phyloP scores from a whole-genome alignment of 2,113 vertebrate genomes.

The Tapirus terrestris region DNA sequence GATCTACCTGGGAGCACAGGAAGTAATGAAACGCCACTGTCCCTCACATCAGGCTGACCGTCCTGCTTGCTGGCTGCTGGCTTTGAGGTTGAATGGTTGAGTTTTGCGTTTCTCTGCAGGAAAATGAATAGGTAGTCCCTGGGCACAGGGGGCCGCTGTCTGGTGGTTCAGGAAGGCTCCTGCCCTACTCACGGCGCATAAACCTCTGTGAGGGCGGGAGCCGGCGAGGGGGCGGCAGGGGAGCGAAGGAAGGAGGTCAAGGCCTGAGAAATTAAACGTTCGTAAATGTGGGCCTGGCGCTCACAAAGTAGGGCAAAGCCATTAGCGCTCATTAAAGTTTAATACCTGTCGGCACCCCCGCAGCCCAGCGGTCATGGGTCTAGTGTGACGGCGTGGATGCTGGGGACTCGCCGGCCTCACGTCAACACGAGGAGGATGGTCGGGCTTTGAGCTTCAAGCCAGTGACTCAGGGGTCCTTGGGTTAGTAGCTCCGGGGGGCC shows the following conservation, averaged over 20 bases:
- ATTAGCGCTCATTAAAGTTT: slow-evolving; percentile 91
- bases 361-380: slow-evolving; percentile 84
- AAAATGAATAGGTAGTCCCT: slow-evolving; percentile 48
- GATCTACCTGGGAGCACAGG: not conserved
- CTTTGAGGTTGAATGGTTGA: not conserved
- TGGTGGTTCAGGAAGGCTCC: slow-evolving; percentile 17
- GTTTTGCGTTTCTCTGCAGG: slow-evolving; percentile 46
- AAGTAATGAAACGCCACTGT: slow-evolving; percentile 42
- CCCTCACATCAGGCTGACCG: not conserved
- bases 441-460: slow-evolving; percentile 76
- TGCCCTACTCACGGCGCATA: not conserved
- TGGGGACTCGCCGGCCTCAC: slow-evolving; percentile 83
- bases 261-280: slow-evolving; percentile 88
- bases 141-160: slow-evolving; percentile 63
- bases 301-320: slow-evolving; percentile 88
- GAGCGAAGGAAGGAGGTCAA: slow-evolving; percentile 81
- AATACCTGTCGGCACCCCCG: slow-evolving; percentile 87
- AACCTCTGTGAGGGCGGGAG: slow-evolving; percentile 53
- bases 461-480: slow-evolving; percentile 52
- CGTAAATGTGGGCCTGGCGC: slow-evolving; percentile 84
- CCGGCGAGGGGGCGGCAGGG: not conserved
- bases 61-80: not conserved
- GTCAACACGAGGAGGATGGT: slow-evolving; percentile 72
- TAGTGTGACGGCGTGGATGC: slow-evolving; percentile 86
- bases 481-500: not conserved